These are phyloP conservation scores for Hirudo medicinalis DNA, from an alignment of 1,140 invertebrate genomes.

Conservation along the genomic window DNA sequence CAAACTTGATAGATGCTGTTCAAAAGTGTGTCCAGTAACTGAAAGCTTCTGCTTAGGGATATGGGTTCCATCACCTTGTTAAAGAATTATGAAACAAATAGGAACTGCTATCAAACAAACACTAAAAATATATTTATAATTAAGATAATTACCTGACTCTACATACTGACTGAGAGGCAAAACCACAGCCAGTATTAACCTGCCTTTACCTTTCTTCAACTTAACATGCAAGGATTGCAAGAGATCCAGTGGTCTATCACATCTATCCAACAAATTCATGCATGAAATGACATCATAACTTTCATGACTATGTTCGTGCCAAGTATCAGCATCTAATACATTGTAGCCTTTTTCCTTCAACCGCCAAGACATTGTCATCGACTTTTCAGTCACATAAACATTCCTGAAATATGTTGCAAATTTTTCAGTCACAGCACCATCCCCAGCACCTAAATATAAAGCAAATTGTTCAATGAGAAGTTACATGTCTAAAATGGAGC, in stretches of 20 bases:
- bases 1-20: conserved; percentile 61
- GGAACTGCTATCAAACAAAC: conserved; percentile 6
- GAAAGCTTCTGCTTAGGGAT: conserved; percentile 57
- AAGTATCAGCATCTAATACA: conserved; percentile 59
- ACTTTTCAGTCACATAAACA: conserved; percentile 74
- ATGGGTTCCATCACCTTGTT: conserved; percentile 49
- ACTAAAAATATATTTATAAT: conserved; percentile 16
- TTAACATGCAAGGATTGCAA: conserved; percentile 53
- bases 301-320: conserved; percentile 44
- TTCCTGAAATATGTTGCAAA: conserved; percentile 52
- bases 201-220: conserved; percentile 52
- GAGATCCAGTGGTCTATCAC: conserved; percentile 61
- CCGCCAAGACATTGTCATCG: conserved; percentile 60
- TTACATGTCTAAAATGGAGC: neutral
- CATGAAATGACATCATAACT: conserved; percentile 68
- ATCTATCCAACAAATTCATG: conserved; percentile 78
- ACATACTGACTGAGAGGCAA: conserved; percentile 79
- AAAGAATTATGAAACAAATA: neutral
- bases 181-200: conserved; percentile 66
- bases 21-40: conserved; percentile 57
- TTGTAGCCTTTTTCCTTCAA: conserved; percentile 56
- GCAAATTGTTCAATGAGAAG: neutral
- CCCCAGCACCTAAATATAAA: conserved; percentile 57
- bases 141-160: conserved; percentile 48
- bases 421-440: conserved; percentile 68